These are phyloP conservation scores for Eospalax fontanierii DNA, from an alignment of 2,797 vertebrate genomes.

Conservation along the genomic window DNA sequence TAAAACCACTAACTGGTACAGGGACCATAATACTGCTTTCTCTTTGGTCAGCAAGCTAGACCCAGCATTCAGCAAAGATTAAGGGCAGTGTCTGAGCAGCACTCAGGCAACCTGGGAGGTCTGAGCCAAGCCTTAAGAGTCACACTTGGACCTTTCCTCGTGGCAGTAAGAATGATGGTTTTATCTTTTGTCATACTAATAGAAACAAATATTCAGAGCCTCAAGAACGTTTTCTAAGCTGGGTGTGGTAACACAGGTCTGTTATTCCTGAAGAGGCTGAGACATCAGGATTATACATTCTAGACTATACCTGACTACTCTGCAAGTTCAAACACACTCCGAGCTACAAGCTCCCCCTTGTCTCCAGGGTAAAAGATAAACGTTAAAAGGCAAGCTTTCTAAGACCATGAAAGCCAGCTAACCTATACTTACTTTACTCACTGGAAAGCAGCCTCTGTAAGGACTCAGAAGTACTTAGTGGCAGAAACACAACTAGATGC, in stretches of 20 bases:
- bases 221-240: not conserved
- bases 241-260: not conserved
- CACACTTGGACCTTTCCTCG: not conserved
- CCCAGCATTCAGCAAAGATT: not conserved
- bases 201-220: not conserved
- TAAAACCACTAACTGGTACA: not conserved
- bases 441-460: not conserved
- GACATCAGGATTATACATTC: not conserved
- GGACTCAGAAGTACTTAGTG: not conserved
- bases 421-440: not conserved
- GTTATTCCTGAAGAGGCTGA: too few species aligned
- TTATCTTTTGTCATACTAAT: not conserved
- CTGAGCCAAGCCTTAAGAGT: not conserved
- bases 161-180: not conserved
- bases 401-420: not conserved
- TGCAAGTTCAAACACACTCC: not conserved
- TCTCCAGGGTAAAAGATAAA: not conserved
- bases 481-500: not conserved
- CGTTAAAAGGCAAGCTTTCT: not conserved
- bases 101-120: not conserved
- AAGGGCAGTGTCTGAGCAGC: not conserved
- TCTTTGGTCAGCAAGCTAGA: not conserved
- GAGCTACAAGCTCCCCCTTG: not conserved
- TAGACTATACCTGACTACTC: too few species aligned
- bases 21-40: not conserved